A percentile compares a stretch with the other conserved stretches of the same genome.
Evolutionary conservation across 2,888 invertebrate genomes (phyloP).

Genomic region (Parelbella ahira): DNA sequence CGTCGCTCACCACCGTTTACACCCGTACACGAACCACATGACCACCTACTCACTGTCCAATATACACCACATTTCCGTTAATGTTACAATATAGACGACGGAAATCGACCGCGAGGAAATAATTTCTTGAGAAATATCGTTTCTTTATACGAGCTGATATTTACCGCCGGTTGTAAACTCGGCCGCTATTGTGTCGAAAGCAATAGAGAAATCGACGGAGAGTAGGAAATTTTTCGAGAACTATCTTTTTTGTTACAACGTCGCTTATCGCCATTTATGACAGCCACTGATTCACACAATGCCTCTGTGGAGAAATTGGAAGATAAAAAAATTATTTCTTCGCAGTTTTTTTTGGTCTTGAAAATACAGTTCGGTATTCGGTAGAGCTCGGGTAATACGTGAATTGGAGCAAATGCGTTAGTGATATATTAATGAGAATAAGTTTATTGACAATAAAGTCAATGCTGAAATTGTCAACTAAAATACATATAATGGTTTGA

Average conservation of each 20-base stretch:
- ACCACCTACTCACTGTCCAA: constrained; percentile 2
- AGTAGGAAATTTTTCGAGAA: constrained; percentile 25
- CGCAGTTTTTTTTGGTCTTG: constrained; percentile 9
- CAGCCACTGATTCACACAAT: constrained; percentile 22
- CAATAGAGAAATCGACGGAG: constrained; percentile 24
- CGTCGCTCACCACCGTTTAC: constrained; percentile 27
- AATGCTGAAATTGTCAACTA: constrained; percentile 17
- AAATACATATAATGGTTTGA: constrained; percentile 16
- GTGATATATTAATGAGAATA: no score
- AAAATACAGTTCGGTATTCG: constrained; percentile 9
- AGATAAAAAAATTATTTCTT: constrained; percentile 15
- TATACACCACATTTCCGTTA: constrained; percentile 10
- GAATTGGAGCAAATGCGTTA: constrained; percentile 15
- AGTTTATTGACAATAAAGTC: constrained; percentile 9
- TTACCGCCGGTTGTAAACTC: constrained; percentile 23
- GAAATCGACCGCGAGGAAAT: constrained; percentile 20
- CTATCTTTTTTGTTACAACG: constrained; percentile 20
- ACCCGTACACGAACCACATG: constrained; percentile 1
- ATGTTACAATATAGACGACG: constrained; percentile 20
- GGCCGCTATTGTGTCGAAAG: constrained; percentile 24
- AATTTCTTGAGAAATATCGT: constrained; percentile 16
- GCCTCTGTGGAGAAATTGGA: constrained; percentile 17
- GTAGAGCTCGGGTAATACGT: constrained; percentile 6
- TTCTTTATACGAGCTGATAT: constrained; percentile 22
- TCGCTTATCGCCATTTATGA: constrained; percentile 21